phyloP scores from a whole-genome alignment of 2,113 vertebrate species.

The Caracal caracal region DNA sequence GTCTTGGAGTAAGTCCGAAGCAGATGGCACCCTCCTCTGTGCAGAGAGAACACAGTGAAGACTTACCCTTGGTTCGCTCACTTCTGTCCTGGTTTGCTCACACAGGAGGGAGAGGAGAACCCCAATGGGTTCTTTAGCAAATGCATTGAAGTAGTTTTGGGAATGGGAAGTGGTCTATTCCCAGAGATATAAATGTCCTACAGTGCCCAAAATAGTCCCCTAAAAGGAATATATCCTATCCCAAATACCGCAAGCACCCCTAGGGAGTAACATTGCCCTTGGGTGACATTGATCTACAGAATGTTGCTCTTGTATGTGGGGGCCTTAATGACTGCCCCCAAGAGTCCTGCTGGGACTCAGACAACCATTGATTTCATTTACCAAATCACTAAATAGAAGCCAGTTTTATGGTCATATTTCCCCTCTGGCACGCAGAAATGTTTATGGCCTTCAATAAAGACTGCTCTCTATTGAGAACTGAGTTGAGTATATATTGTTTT shows the following conservation, averaged over 20 bases:
- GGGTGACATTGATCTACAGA: neutral
- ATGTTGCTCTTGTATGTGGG: neutral
- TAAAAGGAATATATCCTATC: neutral
- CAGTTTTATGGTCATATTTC: constrained; percentile 80
- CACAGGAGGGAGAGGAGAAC: rapidly evolving
- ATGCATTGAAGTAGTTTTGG: neutral
- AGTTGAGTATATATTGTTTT: constrained; percentile 74
- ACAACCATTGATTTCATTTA: constrained; percentile 82
- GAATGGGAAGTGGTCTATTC: neutral
- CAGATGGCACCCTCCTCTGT: neutral
- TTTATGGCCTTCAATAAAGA: constrained; percentile 84
- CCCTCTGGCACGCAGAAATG: constrained; percentile 70
- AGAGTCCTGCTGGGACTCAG: neutral
- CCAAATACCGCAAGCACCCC: neutral
- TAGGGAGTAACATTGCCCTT: neutral
- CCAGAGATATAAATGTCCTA: neutral
- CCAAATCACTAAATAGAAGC: constrained; percentile 80
- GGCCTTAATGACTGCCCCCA: neutral
- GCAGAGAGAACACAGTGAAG: neutral
- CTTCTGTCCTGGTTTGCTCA: neutral
- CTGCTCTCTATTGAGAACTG: constrained; percentile 70
- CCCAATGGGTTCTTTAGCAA: neutral
- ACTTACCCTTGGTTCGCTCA: neutral
- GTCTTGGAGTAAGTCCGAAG: neutral
- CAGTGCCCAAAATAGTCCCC: neutral